Conservation (phyloP, 2,797 vertebrate genomes). For the Lithobates sylvaticus region DNA sequence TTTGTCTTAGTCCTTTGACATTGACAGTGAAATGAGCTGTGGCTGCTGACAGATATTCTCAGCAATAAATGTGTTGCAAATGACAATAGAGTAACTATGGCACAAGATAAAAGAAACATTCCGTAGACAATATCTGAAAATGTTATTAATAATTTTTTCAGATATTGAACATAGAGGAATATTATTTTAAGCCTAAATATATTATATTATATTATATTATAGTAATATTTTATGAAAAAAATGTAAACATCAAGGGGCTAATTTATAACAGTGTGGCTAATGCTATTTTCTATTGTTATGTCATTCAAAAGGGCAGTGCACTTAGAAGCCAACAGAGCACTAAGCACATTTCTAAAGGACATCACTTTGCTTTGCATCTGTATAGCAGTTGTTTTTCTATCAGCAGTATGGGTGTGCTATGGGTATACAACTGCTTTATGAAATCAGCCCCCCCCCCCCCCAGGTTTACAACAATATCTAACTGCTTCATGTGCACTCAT, state of each 20-base stretch:
- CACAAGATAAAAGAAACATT: neutral
- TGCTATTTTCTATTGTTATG: too few species aligned
- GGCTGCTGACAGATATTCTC: slow-evolving; percentile 4
- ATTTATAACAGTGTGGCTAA: neutral
- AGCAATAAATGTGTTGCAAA: neutral
- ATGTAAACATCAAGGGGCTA: neutral
- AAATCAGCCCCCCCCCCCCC: too few species aligned
- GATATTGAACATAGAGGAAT: neutral
- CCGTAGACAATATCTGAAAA: neutral
- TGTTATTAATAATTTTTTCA: neutral
- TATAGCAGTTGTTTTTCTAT: too few species aligned
- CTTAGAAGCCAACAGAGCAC: too few species aligned
- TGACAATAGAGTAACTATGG: neutral
- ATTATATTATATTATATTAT: neutral
- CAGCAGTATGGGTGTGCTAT: too few species aligned
- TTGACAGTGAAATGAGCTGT: slow-evolving; percentile 16
- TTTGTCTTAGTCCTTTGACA: neutral
- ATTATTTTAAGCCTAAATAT: neutral
- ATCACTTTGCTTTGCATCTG: too few species aligned
- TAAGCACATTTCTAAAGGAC: too few species aligned
- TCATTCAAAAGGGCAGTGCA: too few species aligned
- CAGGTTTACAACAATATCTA: too few species aligned
- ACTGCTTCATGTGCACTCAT: too few species aligned
- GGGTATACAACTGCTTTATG: too few species aligned
- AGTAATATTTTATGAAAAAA: neutral